Evolutionary conservation across 1,140 invertebrate genomes (phyloP).

Genomic region (Pteromalus puparum): DNA sequence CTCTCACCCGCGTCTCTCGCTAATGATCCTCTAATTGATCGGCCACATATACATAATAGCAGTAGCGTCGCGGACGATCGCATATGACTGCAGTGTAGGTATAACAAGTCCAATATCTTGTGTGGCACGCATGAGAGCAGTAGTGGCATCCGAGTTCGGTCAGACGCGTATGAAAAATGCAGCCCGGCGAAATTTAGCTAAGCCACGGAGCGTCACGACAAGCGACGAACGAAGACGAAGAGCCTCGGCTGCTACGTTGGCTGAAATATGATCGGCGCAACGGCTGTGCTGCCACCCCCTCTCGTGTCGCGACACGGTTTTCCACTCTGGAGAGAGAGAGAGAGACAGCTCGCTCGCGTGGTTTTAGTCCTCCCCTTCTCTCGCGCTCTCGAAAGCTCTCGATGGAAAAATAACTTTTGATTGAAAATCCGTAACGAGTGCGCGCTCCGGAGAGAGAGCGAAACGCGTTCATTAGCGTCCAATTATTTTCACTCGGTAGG

Average conservation of each 20-base stretch:
- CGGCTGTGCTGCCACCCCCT: background rate
- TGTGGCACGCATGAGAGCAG: background rate
- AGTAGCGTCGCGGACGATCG: too few relatives aligned
- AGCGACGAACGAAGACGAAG: conserved; percentile 2
- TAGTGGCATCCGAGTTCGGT: background rate
- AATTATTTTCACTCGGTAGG: background rate
- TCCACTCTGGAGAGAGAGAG: background rate
- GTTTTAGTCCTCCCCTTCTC: background rate
- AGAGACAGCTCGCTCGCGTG: background rate
- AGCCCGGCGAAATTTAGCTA: background rate
- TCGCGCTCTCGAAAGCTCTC: background rate
- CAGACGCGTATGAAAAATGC: conserved; percentile 3
- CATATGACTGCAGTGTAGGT: too few relatives aligned
- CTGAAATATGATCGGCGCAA: background rate
- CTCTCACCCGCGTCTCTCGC: background rate
- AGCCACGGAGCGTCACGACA: background rate
- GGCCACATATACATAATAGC: background rate
- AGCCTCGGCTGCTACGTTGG: background rate
- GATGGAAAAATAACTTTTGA: background rate
- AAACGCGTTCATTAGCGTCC: background rate
- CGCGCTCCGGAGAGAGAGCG: background rate
- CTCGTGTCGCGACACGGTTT: background rate
- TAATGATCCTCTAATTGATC: background rate
- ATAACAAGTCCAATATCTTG: background rate
- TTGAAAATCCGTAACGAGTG: too few relatives aligned